Conservation (phyloP, 2,888 invertebrate genomes). For the Callimorpha dominula region DNA sequence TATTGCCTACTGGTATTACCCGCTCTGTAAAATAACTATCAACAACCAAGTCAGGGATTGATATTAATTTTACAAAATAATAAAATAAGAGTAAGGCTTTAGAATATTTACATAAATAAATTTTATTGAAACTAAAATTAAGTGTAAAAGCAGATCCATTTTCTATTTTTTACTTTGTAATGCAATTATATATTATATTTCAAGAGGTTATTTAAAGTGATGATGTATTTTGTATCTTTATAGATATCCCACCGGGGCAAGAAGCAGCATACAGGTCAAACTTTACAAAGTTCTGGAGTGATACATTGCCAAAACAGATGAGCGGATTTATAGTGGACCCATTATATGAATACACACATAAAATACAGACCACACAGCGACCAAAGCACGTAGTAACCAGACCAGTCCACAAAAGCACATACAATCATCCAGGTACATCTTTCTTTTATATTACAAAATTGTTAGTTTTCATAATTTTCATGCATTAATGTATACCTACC, state of each 20-base stretch:
- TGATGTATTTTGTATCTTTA: not conserved
- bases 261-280: constrained; percentile 92
- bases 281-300: constrained; percentile 94
- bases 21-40: too few species aligned
- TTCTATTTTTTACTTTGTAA: not conserved
- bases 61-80: too few species aligned
- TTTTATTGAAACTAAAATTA: too few species aligned
- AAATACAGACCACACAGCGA: constrained; percentile 53
- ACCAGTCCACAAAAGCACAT: constrained; percentile 65
- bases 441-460: not conserved
- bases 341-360: constrained; percentile 70
- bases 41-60: too few species aligned
- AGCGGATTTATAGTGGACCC: constrained; percentile 84
- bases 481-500: too few species aligned
- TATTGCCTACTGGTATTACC: too few species aligned
- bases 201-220: not conserved
- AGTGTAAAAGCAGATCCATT: too few species aligned
- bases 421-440: constrained; percentile 47
- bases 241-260: constrained; percentile 92
- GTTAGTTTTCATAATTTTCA: not conserved
- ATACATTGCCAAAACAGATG: constrained; percentile 91
- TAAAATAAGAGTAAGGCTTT: too few species aligned
- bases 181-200: not conserved
- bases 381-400: constrained; percentile 59
- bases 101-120: too few species aligned